A percentile compares a stretch with the other conserved stretches of the same genome.
Evolutionary conservation across 2,888 invertebrate genomes (phyloP).

Genomic region (Andrena marginata): DNA sequence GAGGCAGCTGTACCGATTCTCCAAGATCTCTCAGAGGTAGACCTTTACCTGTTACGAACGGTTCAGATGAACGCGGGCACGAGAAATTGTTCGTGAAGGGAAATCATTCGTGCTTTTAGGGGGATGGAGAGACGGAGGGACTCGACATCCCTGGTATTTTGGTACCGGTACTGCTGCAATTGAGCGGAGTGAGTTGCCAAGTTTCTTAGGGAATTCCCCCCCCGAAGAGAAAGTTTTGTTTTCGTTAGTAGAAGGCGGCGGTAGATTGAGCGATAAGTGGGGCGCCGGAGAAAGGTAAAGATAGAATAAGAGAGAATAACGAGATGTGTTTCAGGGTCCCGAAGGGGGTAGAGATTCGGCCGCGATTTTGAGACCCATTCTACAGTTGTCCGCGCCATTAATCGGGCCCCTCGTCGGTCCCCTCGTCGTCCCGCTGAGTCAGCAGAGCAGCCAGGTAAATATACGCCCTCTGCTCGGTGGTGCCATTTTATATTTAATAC

Average conservation of each 20-base stretch:
- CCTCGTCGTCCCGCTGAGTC: constrained; percentile 78
- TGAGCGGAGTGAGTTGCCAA: constrained; percentile 61
- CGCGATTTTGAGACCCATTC: constrained; percentile 78
- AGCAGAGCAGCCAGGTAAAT: constrained; percentile 78
- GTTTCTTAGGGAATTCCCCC: neutral
- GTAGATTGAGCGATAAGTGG: neutral
- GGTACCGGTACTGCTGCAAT: constrained; percentile 58
- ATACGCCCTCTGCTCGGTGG: neutral
- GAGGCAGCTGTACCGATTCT: constrained; percentile 78
- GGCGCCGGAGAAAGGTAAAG: neutral
- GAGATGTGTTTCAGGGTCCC: constrained; percentile 73
- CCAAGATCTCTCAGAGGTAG: constrained; percentile 80
- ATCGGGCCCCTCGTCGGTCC: constrained; percentile 81
- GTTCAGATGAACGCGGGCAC: too few relatives aligned
- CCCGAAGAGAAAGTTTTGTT: neutral
- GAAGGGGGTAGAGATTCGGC: constrained; percentile 79
- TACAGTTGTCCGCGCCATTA: constrained; percentile 78
- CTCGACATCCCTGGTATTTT: constrained; percentile 58
- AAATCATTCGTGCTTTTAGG: constrained; percentile 48
- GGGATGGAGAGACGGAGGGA: constrained; percentile 53
- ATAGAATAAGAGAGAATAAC: constrained; percentile 14
- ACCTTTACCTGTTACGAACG: neutral
- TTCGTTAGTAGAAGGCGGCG: neutral
- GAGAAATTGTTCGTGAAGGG: neutral
- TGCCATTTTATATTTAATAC: neutral